A percentile compares a stretch with the other conserved stretches of the same genome.
phyloP scores from a whole-genome alignment of 2,797 vertebrate species.

The Eutrigla gurnardus region DNA sequence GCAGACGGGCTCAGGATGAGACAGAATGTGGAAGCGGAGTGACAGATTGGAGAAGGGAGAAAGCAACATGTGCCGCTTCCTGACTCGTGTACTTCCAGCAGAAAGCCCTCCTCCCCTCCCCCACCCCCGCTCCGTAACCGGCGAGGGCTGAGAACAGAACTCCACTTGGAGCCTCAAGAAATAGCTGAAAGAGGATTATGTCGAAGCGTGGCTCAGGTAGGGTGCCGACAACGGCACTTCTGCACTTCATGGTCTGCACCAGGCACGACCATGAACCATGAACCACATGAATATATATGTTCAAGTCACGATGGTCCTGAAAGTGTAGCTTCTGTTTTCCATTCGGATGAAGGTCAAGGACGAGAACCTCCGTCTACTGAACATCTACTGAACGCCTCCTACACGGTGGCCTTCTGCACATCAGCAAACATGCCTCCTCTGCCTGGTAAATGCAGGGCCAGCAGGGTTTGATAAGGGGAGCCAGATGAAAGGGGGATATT shows the following conservation, averaged over 20 bases:
- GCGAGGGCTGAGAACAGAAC: slow-evolving; percentile 43
- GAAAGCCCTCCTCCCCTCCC: slow-evolving; percentile 42
- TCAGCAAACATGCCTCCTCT: slow-evolving; percentile 44
- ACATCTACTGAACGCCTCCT: slow-evolving; percentile 42
- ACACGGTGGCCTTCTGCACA: slow-evolving; percentile 54
- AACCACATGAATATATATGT: no score
- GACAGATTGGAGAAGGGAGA: slow-evolving; percentile 66
- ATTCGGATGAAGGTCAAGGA: slow-evolving; percentile 37
- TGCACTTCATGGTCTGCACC: neutral
- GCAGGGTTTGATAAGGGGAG: slow-evolving; percentile 41
- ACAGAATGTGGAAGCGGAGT: slow-evolving; percentile 61
- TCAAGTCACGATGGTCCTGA: no score
- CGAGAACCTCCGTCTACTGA: slow-evolving; percentile 2
- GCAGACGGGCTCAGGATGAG: slow-evolving; percentile 58
- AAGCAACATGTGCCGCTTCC: slow-evolving; percentile 55
- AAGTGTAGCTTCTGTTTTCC: slow-evolving; percentile 7
- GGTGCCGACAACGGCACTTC: slow-evolving; percentile 10
- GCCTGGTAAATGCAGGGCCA: slow-evolving; percentile 16
- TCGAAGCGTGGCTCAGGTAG: slow-evolving; percentile 33
- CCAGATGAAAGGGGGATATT: slow-evolving; percentile 43
- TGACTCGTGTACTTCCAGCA: slow-evolving; percentile 59
- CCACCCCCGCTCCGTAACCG: slow-evolving; percentile 32
- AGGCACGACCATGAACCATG: no score
- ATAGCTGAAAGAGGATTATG: slow-evolving; percentile 35
- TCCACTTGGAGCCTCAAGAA: slow-evolving; percentile 46